Evolutionary conservation across 2,888 invertebrate genomes (phyloP), one percentile per base, ranked within the genome.

Genomic region (Dastarcus helophoroides): DNA sequence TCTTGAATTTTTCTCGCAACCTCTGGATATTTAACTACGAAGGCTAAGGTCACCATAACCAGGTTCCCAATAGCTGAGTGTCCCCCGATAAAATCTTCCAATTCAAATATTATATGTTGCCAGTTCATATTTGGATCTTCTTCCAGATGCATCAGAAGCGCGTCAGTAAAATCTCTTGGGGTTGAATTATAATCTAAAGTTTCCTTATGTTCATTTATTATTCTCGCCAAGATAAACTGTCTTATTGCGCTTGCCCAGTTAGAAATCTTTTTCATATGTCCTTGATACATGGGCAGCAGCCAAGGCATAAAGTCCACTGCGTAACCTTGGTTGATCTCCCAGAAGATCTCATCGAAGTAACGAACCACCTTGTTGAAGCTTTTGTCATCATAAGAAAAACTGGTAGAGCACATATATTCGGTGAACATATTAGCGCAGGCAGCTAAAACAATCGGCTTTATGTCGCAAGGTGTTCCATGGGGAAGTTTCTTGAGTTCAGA

Each of bases 271-370:
- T 71, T 65, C 63, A 83, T 71, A 47, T 84, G 79, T 2, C 66
- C 64, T 3, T 61, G 61, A 55, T 83, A 85, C 36, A 84, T 72
- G 0, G 83, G 83, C 1, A 73, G 63, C 0, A 89, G 56, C 79
- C 82, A 85, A 0, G 89, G 89, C 12, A 90, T 51, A 48, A 89
- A 89, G 48, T 90, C 90, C 0, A 88, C 72, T 0, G 84, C 81
- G 54, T 85, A 86, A 0, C 86, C 86, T 47, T 85, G 84, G 56
- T 89, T 90, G 39, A 90, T 86, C 52, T 89, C 88, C 79, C 83
- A 86, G 63, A 90, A 90, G 29, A 90, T 85, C 44, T 82, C 79
- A 47, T 89, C 89, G 54, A 88, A 89, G 33, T 51, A 51, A 13
- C 74, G 64, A 0, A 84, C 80, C 4, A 79, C 68, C 33, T 67